Percentiles rank a stretch among this genome's conserved stretches.
These are phyloP conservation scores for Chouioia cunea DNA, from an alignment of 2,888 invertebrate species.

Conservation along the genomic window DNA sequence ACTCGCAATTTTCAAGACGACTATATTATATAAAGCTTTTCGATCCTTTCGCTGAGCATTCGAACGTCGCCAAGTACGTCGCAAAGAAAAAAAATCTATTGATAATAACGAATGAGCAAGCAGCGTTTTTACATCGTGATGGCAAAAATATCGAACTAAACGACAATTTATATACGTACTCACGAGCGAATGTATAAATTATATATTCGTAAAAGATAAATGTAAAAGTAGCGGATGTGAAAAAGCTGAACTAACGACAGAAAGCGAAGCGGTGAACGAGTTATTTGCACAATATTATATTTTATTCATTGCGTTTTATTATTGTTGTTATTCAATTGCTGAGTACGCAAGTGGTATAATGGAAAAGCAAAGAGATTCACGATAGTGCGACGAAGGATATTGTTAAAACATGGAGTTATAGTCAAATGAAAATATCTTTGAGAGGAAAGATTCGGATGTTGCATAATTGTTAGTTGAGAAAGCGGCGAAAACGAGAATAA, in stretches of 20 bases:
- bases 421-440: constrained; percentile 47
- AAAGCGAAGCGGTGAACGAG: constrained; percentile 55
- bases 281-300: constrained; percentile 67
- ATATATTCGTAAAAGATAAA: constrained; percentile 16
- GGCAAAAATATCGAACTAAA: too few species aligned
- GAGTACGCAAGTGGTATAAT: constrained; percentile 1
- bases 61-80: too few species aligned
- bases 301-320: constrained; percentile 62
- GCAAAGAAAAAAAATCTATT: too few species aligned
- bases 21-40: too few species aligned
- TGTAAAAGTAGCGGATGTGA: constrained; percentile 30
- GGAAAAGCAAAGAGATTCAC: constrained; percentile 29
- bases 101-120: too few species aligned
- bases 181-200: too few species aligned
- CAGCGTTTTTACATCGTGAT: too few species aligned
- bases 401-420: constrained; percentile 58
- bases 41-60: too few species aligned
- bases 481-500: constrained; percentile 46
- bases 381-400: constrained; percentile 55
- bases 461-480: constrained; percentile 20
- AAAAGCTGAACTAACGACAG: constrained; percentile 15
- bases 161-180: too few species aligned
- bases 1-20: too few species aligned
- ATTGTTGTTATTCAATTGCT: constrained; percentile 60
- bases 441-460: constrained; percentile 30